Conservation (phyloP, 1,140 invertebrate genomes). For the Chlorops oryzae region DNA sequence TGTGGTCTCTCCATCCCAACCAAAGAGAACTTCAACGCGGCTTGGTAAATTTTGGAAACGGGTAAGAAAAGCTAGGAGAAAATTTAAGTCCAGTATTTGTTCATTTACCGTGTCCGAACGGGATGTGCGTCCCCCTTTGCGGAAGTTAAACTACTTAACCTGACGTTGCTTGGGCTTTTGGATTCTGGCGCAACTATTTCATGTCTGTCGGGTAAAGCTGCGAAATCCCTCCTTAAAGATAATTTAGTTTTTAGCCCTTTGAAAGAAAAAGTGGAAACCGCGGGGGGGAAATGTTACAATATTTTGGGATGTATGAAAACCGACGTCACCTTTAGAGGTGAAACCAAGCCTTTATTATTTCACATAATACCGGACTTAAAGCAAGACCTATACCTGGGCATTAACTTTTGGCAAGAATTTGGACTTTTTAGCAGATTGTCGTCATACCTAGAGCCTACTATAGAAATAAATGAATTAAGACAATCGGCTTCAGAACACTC, state of each 20-base stretch:
- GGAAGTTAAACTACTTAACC: not conserved
- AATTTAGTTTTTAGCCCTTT: not conserved
- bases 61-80: not conserved
- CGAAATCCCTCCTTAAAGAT: not conserved
- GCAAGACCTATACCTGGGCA: too few species aligned
- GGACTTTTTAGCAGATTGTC: too few species aligned
- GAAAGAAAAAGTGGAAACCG: not conserved
- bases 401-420: too few species aligned
- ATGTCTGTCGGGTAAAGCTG: not conserved
- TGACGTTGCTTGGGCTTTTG: not conserved
- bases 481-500: too few species aligned
- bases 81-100: not conserved
- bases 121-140: constrained; percentile 4
- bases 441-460: too few species aligned
- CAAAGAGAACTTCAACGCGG: not conserved
- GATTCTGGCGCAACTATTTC: constrained; percentile 2
- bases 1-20: not conserved
- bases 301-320: constrained; percentile 1
- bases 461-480: too few species aligned
- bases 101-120: not conserved
- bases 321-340: constrained; percentile 33
- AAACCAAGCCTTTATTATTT: too few species aligned
- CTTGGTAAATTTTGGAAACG: not conserved
- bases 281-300: not conserved
- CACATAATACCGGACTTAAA: too few species aligned